These are phyloP conservation scores for Pelodytes ibericus DNA, from an alignment of 2,797 vertebrate genomes.

Conservation along the genomic window DNA sequence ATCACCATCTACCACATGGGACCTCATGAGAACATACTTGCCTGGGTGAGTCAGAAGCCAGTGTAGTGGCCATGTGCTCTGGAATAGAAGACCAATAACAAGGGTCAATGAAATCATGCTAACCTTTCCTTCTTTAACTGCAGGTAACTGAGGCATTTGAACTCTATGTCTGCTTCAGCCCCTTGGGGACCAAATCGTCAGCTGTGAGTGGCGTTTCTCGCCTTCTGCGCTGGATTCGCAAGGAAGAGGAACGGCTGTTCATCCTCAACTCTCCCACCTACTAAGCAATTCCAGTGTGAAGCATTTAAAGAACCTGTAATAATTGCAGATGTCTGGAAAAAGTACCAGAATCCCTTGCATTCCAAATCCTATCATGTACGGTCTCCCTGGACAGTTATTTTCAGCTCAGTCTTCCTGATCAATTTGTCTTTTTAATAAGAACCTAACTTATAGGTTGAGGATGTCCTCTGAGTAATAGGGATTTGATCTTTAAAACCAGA, in stretches of 20 bases:
- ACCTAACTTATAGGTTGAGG: no score
- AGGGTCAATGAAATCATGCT: no score
- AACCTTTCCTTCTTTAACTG: background rate
- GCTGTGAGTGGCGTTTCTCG: conserved; percentile 87
- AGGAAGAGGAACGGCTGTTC: conserved; percentile 96
- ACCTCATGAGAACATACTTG: conserved; percentile 88
- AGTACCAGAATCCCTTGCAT: conserved; percentile 1
- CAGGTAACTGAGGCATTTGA: conserved; percentile 97
- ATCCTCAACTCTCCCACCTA: conserved; percentile 94
- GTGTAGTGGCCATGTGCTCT: background rate
- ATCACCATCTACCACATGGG: conserved; percentile 89
- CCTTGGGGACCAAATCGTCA: conserved; percentile 87
- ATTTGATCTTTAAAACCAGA: no score
- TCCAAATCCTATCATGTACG: background rate
- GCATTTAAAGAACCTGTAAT: background rate
- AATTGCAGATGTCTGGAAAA: background rate
- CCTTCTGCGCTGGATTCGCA: conserved; percentile 97
- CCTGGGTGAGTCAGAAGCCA: conserved; percentile 81
- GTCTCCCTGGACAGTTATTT: background rate
- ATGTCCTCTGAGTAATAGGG: no score
- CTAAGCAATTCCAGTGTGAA: conserved; percentile 15
- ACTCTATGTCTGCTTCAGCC: conserved; percentile 95
- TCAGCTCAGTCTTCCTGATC: background rate
- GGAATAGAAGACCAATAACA: background rate
- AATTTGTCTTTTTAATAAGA: no score